phyloP scores from a whole-genome alignment of 2,113 vertebrate species.

The Brachirus orientalis region DNA sequence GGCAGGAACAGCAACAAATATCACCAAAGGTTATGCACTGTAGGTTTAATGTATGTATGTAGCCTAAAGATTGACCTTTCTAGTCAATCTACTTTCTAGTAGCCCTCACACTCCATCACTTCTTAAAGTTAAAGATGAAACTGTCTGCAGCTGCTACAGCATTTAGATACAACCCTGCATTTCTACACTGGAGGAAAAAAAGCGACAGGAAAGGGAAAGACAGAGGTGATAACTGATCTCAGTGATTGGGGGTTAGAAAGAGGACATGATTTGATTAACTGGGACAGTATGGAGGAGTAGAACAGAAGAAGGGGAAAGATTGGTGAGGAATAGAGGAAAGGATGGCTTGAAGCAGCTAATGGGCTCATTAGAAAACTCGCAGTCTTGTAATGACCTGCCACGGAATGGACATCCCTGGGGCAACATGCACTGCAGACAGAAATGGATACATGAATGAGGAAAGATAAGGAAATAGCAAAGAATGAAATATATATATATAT shows the following conservation, averaged over 20 bases:
- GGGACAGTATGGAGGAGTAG: constrained; percentile 25
- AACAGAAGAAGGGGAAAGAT: constrained; percentile 13
- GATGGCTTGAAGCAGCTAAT: constrained; percentile 53
- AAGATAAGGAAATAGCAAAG: background rate
- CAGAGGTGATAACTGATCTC: constrained; percentile 24
- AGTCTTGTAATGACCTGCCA: constrained; percentile 64
- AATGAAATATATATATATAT: no score
- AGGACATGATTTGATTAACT: constrained; percentile 35
- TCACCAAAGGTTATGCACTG: no score
- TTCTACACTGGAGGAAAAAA: no score
- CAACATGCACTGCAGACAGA: constrained; percentile 16
- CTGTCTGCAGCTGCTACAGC: no score
- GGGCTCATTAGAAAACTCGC: constrained; percentile 63
- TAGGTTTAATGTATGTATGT: no score
- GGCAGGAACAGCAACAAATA: no score
- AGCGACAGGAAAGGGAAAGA: no score
- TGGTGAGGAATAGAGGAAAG: constrained; percentile 22
- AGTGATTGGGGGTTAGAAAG: constrained; percentile 16
- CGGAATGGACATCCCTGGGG: constrained; percentile 34
- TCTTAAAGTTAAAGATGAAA: no score
- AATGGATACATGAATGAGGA: constrained; percentile 27
- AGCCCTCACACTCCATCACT: no score
- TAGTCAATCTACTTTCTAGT: no score
- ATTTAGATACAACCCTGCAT: no score
- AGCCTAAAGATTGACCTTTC: no score